Base-by-base conservation (phyloP, 2,888 invertebrate species). In the Pomacea canaliculata region DNA sequence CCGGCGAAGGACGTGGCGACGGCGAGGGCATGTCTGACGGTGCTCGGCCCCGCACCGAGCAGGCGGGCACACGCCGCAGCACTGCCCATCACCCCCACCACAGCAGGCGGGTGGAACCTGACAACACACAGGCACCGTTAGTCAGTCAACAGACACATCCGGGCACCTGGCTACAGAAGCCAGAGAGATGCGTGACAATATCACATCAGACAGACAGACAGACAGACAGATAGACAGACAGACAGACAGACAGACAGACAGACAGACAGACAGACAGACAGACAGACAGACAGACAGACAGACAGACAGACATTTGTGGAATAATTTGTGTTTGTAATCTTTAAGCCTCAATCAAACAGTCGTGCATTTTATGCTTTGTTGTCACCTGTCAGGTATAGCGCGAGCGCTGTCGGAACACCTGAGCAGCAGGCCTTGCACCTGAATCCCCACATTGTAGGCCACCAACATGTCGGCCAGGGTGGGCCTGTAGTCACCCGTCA, bases 11-110 rank as follows among this genome's bases (percentile, higher is more conserved):
- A 86, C 5, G 86, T 82, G 10, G 86, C 86, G 63, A 86, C 84
- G 18, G 85, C 85, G 63, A 86, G 74, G 8, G 86, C 84, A 65
- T 85, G 84, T 51, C 83, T 78, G 56, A 82, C 80, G 73, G 84
- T 83, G 51, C 60, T 65, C 0, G 83, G 79, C 18, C 81, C 81
- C 13, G 84, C 80, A 2, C 83, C 83, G 19, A 86, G 79, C 48
- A 86, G 79, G 18, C 81, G 81, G 18, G 85, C 78, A 49, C 81
- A 80, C 18, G 85, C 86, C 16, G 85, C 85, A 37, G 86, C 86
- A 70, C 85, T 84, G 8, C 86, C 86, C 85, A 86, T 85, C 13
- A 86, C 85, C 1, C 86, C 86, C 23, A 86, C 86, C 71, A 86
- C 84, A 16, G 86, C 84, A 48, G 86, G 86, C 7, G 86, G 86